Evolutionary conservation across 1,140 invertebrate species (phyloP).

Genomic region (Drosophila athabasca): DNA sequence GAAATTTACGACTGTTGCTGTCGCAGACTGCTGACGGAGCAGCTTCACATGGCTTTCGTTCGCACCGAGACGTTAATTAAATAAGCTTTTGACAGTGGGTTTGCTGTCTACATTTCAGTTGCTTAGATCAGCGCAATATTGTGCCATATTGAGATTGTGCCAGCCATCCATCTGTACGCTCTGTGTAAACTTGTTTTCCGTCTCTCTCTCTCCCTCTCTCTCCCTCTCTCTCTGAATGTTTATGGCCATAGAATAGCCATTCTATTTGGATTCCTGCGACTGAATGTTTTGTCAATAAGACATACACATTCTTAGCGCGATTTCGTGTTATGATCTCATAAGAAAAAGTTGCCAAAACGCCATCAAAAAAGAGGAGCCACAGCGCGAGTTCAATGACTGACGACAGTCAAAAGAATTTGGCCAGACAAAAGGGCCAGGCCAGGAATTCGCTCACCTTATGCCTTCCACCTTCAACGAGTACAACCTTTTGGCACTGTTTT

Average conservation of each 20-base stretch:
- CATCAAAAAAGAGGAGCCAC: conserved; percentile 22
- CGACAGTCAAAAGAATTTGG: conserved; percentile 22
- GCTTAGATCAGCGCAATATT: conserved; percentile 61
- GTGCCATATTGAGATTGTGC: conserved; percentile 11
- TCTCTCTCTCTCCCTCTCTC: too few species aligned
- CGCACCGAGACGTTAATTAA: conserved; percentile 67
- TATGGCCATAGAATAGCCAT: conserved; percentile 27
- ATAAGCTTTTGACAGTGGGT: conserved; percentile 58
- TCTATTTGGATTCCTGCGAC: conserved; percentile 40
- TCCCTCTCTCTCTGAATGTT: conserved; percentile 15
- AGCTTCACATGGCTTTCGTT: conserved; percentile 40
- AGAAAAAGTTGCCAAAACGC: conserved; percentile 63
- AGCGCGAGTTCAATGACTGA: conserved; percentile 65
- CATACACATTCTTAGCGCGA: conserved; percentile 36
- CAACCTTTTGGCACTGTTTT: too few species aligned
- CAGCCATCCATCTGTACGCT: conserved; percentile 10
- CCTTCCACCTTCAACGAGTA: too few species aligned
- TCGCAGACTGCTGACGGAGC: conserved; percentile 27
- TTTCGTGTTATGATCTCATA: conserved; percentile 75
- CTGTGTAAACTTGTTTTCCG: conserved; percentile 67
- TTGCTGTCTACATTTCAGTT: conserved; percentile 49
- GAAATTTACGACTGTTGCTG: conserved; percentile 15
- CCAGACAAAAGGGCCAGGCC: conserved; percentile 35
- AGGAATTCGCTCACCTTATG: conserved; percentile 35
- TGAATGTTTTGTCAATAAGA: conserved; percentile 66